Base-by-base conservation (phyloP, 2,888 invertebrate genomes). In the Iphiclides podalirius region DNA sequence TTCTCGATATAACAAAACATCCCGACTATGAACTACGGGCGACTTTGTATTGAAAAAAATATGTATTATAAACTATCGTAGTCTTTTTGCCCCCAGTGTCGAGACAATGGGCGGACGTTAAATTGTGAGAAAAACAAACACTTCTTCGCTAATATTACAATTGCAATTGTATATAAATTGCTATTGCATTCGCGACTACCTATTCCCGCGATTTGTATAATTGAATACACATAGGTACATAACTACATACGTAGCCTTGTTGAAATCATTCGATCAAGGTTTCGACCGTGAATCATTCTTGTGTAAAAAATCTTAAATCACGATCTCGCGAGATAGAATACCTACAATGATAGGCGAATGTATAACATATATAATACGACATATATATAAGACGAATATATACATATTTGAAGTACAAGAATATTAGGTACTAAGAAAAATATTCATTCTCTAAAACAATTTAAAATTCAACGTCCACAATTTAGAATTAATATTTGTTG, bases 71-170 rank as follows among this genome's bases (percentile, higher is more conserved):
- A 49, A 48, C 51, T 51, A 54, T 47, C 53, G 53, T 47, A 52
- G 44, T 15, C 43, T 53, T 57, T 59, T 59, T 57, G 50, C 51
- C 49, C 53, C 31, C 47, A 53, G 53, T 37, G 40, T 37, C 49
- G 62, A 68, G 61, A 83, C 83, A 83, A 85, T 83, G 70, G 73
- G 55, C 84, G 85, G 81, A 80, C 73, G 76, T 75, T 59, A 59
- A 68, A 73, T 76, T 79, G 74, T 76, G 76, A 75, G 70, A 75
- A 75, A 70, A 69, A 64, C 59, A 64, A 64, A 67, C 67, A 61
- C 58, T 58, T 61, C 57, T 59, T 57, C 52, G 56, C 38, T 33
- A 49, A 64, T 56, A 62, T 61, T 60, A 56, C 51, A 55, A 58
- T 57, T 57, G 59, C 59, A 60, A 56, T 61, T 51, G 54, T 58